Conservation (phyloP, 2,888 invertebrate genomes). For the Agonopterix alstromeriana region DNA sequence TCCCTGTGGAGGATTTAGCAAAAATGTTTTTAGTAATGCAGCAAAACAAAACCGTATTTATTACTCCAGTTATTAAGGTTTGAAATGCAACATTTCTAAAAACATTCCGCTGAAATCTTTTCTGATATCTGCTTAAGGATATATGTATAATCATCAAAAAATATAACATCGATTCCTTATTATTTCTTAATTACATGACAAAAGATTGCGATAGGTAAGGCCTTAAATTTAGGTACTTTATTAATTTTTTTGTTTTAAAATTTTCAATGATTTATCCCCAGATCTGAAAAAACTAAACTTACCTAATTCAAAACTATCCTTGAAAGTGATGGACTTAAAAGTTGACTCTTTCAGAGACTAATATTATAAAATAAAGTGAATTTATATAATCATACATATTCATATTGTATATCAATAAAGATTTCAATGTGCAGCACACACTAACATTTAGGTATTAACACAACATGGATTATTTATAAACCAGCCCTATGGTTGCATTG, state of each 20-base stretch:
- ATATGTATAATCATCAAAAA: slow-evolving; percentile 32
- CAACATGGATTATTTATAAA: slow-evolving; percentile 33
- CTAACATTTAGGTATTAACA: slow-evolving; percentile 40
- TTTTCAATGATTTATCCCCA: no score
- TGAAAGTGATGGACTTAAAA: slow-evolving; percentile 19
- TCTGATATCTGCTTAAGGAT: slow-evolving; percentile 37
- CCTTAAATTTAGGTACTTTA: slow-evolving; percentile 15
- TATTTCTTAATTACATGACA: background rate
- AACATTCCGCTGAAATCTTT: slow-evolving; percentile 46
- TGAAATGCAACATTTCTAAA: slow-evolving; percentile 23
- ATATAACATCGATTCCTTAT: slow-evolving; percentile 3
- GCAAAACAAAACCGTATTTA: background rate
- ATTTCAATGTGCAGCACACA: slow-evolving; percentile 64
- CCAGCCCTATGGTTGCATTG: slow-evolving; percentile 38
- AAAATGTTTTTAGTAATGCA: slow-evolving; percentile 31
- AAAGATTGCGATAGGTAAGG: slow-evolving; percentile 31
- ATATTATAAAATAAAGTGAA: slow-evolving; percentile 37
- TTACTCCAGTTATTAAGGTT: background rate
- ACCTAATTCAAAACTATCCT: slow-evolving; percentile 5
- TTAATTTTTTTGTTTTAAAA: background rate
- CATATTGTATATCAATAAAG: slow-evolving; percentile 48
- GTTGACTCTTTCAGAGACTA: slow-evolving; percentile 35
- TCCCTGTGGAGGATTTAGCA: slow-evolving; percentile 32
- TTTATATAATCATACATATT: slow-evolving; percentile 54
- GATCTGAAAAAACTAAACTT: no score